Evolutionary conservation across 1,140 invertebrate species (phyloP), one percentile per base, ranked within the genome.

Genomic region (Ceratitis capitata): DNA sequence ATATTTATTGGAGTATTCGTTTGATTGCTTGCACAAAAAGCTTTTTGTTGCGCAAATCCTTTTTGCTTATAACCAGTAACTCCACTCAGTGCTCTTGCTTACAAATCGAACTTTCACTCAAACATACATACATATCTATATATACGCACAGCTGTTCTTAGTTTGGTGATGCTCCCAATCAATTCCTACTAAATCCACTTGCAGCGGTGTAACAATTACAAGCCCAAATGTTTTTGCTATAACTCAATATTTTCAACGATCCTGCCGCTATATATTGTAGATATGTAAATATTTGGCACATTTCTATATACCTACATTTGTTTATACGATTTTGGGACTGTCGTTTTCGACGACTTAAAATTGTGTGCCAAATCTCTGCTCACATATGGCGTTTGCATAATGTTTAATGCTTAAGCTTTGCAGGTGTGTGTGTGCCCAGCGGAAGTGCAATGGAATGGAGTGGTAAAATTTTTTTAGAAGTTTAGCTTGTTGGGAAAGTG

Each of bases 321-420:
- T n/a, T 83, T n/a, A n/a, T n/a, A 49, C 26, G 49, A 58, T 23
- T 78, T n/a, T 85, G 85, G 84, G 58, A 69, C 88, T 88, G 88
- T 89, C 88, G 87, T 87, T 85, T 89, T 82, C 85, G 87, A 88
- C 87, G 87, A 88, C 87, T 88, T 87, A 87, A 87, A 87, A 87
- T 87, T 86, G 88, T 88, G 88, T 86, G 85, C 86, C n/a, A 86
- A 64, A 86, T 85, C 84, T 85, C 84, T 42, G n/a, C 51, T 83
- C 85, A 83, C 86, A 87, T 82, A 87, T 88, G 87, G 84, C 29
- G 78, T 85, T 86, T 84, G 51, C 53, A 56, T 64, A 90, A 90
- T 88, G 88, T 88, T 90, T 91, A 91, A 91, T 88, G 90, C 88
- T 89, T 91, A 91, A 91, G 89, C 89, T 89, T 86, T 87, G 12